phyloP scores from a whole-genome alignment of 1,140 invertebrate genomes.

The Proctacanthus coquilletti region DNA sequence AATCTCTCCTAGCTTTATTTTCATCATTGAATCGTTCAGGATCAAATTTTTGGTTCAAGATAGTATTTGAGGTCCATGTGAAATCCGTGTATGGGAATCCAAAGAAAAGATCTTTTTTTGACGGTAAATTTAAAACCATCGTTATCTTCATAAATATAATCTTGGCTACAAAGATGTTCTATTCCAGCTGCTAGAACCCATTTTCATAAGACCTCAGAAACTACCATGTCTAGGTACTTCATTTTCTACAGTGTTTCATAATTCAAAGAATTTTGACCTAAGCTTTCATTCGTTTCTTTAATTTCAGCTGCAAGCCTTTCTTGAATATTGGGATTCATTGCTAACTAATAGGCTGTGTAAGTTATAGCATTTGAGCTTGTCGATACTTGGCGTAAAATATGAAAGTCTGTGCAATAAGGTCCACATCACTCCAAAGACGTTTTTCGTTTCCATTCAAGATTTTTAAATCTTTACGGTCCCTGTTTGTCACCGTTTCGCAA shows the following conservation, averaged over 20 bases:
- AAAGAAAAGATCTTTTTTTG: conserved; percentile 9
- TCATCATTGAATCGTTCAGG: conserved; percentile 38
- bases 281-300: conserved; percentile 8
- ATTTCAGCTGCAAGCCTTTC: conserved; percentile 21
- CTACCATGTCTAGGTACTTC: conserved; percentile 29
- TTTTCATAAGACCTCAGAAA: conserved; percentile 32
- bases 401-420: conserved; percentile 23
- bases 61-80: conserved; percentile 35
- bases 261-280: conserved; percentile 11
- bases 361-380: conserved; percentile 13
- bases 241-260: conserved; percentile 22
- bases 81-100: conserved; percentile 29
- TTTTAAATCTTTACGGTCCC: conserved; percentile 7
- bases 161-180: conserved; percentile 27
- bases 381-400: conserved; percentile 29
- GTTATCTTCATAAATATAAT: conserved; percentile 3
- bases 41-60: conserved; percentile 34
- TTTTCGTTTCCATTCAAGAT: not conserved
- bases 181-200: conserved; percentile 31
- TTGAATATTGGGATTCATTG: conserved; percentile 22
- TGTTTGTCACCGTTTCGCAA: not conserved
- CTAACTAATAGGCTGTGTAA: conserved; percentile 14
- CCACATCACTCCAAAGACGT: conserved; percentile 9
- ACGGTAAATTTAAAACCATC: not conserved
- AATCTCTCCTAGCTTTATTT: conserved; percentile 18